Evolutionary conservation across 35 echinoderm and acorn worm genomes (phyloP).

Genomic region (Stichopus chloronotus): DNA sequence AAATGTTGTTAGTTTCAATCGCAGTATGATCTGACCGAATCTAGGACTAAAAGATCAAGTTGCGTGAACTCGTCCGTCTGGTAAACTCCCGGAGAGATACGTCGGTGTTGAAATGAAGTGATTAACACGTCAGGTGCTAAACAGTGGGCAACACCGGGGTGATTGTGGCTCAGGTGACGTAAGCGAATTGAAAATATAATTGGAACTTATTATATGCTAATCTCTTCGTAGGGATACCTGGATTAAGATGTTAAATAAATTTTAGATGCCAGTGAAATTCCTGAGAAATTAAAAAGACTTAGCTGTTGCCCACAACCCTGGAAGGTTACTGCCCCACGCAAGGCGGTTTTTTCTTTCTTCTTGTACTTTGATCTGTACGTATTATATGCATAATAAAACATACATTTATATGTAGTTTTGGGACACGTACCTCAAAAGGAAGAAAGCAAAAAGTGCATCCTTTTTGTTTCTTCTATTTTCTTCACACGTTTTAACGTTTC

Average conservation of each 20-base stretch:
- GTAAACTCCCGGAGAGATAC: neutral
- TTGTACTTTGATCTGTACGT: neutral
- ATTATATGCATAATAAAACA: too few relatives aligned
- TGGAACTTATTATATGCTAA: slow-evolving; percentile 11
- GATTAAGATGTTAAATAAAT: slow-evolving; percentile 11
- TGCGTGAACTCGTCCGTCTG: slow-evolving; percentile 28
- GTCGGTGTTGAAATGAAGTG: slow-evolving; percentile 24
- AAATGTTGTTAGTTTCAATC: slow-evolving; percentile 4
- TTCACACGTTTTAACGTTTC: too few relatives aligned
- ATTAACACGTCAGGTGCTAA: slow-evolving; percentile 48
- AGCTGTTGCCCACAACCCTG: neutral
- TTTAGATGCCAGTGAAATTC: slow-evolving; percentile 27
- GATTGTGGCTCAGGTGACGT: slow-evolving; percentile 22
- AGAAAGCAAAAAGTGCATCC: neutral
- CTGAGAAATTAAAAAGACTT: slow-evolving; percentile 14
- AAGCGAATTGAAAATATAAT: slow-evolving; percentile 27
- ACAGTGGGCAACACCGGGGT: neutral
- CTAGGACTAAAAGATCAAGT: slow-evolving; percentile 24
- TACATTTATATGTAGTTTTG: too few relatives aligned
- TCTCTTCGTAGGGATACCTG: slow-evolving; percentile 27
- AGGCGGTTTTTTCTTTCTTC: neutral
- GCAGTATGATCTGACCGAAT: neutral
- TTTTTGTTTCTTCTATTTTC: neutral
- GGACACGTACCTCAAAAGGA: too few relatives aligned
- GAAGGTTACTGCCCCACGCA: slow-evolving; percentile 13